Base-by-base conservation (phyloP, 2,888 invertebrate genomes). In the Watsonalla binaria region DNA sequence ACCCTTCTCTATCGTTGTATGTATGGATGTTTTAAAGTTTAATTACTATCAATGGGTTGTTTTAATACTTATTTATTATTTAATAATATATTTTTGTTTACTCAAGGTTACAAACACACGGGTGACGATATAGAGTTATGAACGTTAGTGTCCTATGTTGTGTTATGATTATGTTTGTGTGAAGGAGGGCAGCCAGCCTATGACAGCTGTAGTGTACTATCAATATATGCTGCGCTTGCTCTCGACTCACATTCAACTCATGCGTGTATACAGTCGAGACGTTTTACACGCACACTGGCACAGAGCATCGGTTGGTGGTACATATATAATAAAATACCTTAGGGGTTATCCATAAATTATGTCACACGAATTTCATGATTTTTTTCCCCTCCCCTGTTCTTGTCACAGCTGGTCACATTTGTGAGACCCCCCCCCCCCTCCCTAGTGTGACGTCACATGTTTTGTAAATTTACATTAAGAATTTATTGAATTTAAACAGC, bases 131-230 rank as follows among this genome's bases (percentile, higher is more conserved):
- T 53, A 53, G n/a, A 52, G 51, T 14, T 52, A 39, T 53, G 45
- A 24, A 42, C 42, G 42, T 42, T 42, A 42, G 42, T 60, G 53
- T 60, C 59, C 49, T 64, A 66, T 72, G 67, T 74, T 61, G 60
- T 67, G 57, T 61, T 70, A 72, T 66, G 60, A 65, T 63, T 70
- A 63, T 59, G 65, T 65, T 63, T 65, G 58, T 66, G 68, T 52
- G 57, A 72, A 66, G 67, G 84, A 84, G 85, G 78, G 86, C 88
- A 86, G 89, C 88, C 89, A 89, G 89, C 87, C 89, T 89, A 74
- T 76, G 80, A 75, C 72, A 68, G 61, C 57, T 53, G 57, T 51
- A 51, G 52, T 51, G 56, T 59, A 65, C 55, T 53, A 60, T 54
- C 57, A 53, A 47, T 51, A 51, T 59, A 68, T 71, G 84, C 84